Evolutionary conservation across 2,113 vertebrate genomes (phyloP).

Genomic region (Oreochromis spilurus): DNA sequence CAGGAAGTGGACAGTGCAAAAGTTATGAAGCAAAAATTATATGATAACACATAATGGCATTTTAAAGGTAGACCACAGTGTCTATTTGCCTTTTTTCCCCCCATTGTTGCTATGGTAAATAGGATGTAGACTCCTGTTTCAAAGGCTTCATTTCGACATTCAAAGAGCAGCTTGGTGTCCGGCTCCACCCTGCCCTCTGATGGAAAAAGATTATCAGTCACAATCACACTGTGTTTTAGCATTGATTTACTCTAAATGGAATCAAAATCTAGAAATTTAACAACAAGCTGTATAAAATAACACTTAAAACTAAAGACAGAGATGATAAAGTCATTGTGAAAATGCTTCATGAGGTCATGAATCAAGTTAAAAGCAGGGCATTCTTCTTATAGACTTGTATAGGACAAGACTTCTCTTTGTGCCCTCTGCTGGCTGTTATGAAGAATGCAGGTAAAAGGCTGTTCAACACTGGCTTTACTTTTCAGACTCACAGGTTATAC

Average conservation of each 20-base stretch:
- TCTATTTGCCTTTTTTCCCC: accelerated
- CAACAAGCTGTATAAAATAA: neutral
- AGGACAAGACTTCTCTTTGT: neutral
- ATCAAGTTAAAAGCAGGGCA: neutral
- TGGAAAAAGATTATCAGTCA: neutral
- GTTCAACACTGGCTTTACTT: neutral
- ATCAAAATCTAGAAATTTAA: neutral
- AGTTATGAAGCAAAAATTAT: no score
- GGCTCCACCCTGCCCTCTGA: neutral
- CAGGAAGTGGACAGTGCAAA: no score
- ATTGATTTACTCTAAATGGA: neutral
- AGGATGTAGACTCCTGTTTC: neutral
- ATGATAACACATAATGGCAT: neutral
- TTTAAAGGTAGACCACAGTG: neutral
- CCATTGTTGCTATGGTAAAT: neutral
- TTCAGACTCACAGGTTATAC: neutral
- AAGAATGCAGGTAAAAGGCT: neutral
- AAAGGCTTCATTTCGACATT: neutral
- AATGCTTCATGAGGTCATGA: neutral
- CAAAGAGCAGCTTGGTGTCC: neutral
- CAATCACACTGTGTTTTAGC: neutral
- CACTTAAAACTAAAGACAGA: neutral
- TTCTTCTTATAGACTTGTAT: neutral
- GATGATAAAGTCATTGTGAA: neutral
- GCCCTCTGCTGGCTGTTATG: neutral